Conservation (phyloP, 2,113 vertebrate genomes). For the Eubucco bourcierii region DNA sequence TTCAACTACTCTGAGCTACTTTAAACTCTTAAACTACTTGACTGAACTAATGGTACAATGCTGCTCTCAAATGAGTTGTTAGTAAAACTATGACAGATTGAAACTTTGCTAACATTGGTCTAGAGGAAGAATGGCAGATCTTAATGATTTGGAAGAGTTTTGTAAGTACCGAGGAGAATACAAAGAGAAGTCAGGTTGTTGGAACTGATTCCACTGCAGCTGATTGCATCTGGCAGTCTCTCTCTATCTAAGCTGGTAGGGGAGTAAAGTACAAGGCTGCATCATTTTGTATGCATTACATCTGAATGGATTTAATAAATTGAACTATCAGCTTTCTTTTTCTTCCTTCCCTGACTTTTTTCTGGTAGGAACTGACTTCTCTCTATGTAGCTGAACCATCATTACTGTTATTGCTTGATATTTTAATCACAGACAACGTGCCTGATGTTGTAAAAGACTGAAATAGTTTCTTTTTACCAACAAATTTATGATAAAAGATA, state of each 20-base stretch:
- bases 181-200: not conserved
- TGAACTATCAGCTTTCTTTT: not conserved
- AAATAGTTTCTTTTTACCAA: not conserved
- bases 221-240: conserved; percentile 22
- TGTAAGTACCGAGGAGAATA: not conserved
- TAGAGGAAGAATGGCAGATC: not conserved
- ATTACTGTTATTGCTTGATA: not conserved
- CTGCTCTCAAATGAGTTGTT: not conserved
- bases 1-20: no score
- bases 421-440: not conserved
- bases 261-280: not conserved
- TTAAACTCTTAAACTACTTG: not conserved
- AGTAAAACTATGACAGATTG: not conserved
- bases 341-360: not conserved
- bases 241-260: not conserved
- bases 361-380: not conserved
- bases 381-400: not conserved
- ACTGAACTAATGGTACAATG: not conserved
- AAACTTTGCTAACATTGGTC: not conserved
- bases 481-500: not conserved
- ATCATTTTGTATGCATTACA: not conserved
- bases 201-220: not conserved
- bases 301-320: not conserved
- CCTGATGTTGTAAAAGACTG: not conserved
- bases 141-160: not conserved